Conservation (phyloP, 2,797 vertebrate genomes). For the Bucorvus abyssinicus region DNA sequence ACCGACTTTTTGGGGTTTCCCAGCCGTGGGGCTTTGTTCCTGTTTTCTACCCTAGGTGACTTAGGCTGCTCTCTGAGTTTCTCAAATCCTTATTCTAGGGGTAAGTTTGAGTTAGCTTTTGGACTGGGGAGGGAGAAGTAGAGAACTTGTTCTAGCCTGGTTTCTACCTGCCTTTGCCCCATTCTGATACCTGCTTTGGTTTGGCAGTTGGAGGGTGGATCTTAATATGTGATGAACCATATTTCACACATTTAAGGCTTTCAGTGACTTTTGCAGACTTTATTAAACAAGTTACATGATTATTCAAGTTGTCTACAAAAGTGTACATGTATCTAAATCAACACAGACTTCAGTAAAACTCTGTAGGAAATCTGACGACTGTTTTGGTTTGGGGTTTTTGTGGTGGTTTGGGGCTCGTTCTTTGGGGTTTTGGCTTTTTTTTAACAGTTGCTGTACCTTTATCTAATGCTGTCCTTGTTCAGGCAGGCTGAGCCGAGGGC, state of each 20-base stretch:
- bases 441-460: neutral
- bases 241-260: constrained; percentile 6
- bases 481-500: neutral
- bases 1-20: neutral
- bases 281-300: neutral
- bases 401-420: neutral
- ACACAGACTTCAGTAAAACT: neutral
- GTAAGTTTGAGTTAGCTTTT: neutral
- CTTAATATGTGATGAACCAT: neutral
- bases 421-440: neutral
- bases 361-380: neutral
- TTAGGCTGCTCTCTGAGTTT: neutral
- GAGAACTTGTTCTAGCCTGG: neutral
- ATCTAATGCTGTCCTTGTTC: fast-evolving
- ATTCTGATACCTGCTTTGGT: neutral
- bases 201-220: neutral
- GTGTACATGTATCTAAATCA: neutral
- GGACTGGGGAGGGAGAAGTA: neutral
- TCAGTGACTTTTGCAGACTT: neutral
- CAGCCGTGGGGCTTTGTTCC: neutral
- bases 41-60: neutral
- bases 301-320: neutral
- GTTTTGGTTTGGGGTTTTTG: neutral
- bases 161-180: neutral
- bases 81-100: neutral